Conservation (phyloP, 2,797 vertebrate species). For the Ataeniobius toweri region DNA sequence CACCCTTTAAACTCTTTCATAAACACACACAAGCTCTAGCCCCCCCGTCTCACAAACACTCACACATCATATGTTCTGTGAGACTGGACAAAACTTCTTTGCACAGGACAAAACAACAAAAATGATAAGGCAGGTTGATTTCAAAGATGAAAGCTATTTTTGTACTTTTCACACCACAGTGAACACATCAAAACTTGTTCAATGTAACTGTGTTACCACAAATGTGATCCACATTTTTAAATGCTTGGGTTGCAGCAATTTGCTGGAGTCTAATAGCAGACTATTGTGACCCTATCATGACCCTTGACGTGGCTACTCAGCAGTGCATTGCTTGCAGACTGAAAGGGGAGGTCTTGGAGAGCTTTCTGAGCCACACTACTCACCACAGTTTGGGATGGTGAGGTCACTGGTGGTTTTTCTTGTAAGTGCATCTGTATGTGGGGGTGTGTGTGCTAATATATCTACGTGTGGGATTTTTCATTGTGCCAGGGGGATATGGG, state of each 20-base stretch:
- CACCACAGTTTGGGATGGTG: slow-evolving; percentile 61
- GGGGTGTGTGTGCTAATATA: slow-evolving; percentile 39
- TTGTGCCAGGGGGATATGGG: slow-evolving; percentile 71
- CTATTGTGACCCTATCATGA: slow-evolving; percentile 60
- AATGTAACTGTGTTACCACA: slow-evolving; percentile 41
- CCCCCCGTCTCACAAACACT: slow-evolving; percentile 5
- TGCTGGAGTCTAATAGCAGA: slow-evolving; percentile 55
- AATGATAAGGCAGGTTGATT: slow-evolving; percentile 22
- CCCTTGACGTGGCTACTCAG: slow-evolving; percentile 70
- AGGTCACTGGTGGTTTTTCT: slow-evolving; percentile 55
- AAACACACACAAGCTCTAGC: slow-evolving; percentile 28
- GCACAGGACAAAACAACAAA: slow-evolving; percentile 27
- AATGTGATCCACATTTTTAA: slow-evolving; percentile 55
- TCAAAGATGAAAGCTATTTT: slow-evolving; percentile 51
- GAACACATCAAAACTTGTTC: slow-evolving; percentile 53
- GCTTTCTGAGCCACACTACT: slow-evolving; percentile 59
- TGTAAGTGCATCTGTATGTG: slow-evolving; percentile 14
- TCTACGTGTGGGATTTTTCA: slow-evolving; percentile 63
- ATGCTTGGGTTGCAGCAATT: slow-evolving; percentile 60
- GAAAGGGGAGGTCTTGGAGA: slow-evolving; percentile 69
- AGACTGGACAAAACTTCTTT: slow-evolving; percentile 30
- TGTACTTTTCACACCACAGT: slow-evolving; percentile 38
- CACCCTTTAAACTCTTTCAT: slow-evolving; percentile 75
- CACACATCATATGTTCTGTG: slow-evolving; percentile 13
- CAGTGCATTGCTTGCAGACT: slow-evolving; percentile 63